phyloP scores from a whole-genome alignment of 1,140 invertebrate genomes.

The Sycophaga agraensis region DNA sequence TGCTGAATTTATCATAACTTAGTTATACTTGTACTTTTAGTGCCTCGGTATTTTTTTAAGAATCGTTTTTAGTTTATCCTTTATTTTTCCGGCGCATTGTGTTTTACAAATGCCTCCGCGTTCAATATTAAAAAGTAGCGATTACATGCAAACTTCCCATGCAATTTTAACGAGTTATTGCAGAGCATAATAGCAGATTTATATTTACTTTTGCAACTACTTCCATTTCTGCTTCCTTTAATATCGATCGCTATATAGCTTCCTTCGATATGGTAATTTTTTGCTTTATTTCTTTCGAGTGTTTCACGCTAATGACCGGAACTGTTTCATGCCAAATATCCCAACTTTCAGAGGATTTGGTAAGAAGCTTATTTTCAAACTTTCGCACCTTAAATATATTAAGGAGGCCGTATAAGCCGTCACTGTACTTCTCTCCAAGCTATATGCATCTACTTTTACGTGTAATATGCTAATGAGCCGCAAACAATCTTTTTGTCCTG shows the following conservation, averaged over 20 bases:
- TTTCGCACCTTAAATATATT: conserved; percentile 11
- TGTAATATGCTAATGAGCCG: neutral
- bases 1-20: too few relatives aligned
- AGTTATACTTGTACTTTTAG: too few relatives aligned
- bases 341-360: conserved; percentile 4
- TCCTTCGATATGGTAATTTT: conserved; percentile 4
- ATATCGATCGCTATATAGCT: too few relatives aligned
- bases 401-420: neutral
- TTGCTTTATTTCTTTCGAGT: neutral
- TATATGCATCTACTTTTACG: neutral
- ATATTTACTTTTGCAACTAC: conserved; percentile 1
- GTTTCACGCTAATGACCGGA: conserved; percentile 13
- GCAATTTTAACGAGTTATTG: too few relatives aligned
- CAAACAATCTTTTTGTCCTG: neutral
- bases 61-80: too few relatives aligned
- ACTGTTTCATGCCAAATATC: conserved; percentile 9
- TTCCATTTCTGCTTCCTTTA: neutral
- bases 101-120: too few relatives aligned
- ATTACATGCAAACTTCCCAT: too few relatives aligned
- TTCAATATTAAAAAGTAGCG: too few relatives aligned
- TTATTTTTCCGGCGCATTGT: too few relatives aligned
- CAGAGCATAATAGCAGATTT: too few relatives aligned
- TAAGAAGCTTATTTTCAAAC: conserved; percentile 13
- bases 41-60: too few relatives aligned
- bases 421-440: neutral